Evolutionary conservation across 2,888 invertebrate genomes (phyloP).

Genomic region (Hofmannophila pseudospretella): DNA sequence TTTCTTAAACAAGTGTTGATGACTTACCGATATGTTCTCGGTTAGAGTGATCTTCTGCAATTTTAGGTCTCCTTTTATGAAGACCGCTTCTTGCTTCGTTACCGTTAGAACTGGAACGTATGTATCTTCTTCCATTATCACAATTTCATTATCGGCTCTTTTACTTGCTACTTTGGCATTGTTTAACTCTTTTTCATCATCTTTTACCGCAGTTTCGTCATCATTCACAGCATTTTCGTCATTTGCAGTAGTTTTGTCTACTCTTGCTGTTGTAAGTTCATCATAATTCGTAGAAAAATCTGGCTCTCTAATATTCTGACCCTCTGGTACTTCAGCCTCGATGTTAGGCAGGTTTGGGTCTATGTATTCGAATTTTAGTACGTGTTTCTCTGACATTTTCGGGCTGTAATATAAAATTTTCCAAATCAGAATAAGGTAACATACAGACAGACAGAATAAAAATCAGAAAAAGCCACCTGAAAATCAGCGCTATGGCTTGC

Average conservation of each 20-base stretch:
- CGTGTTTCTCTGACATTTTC: conserved; percentile 42
- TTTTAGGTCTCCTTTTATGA: conserved; percentile 52
- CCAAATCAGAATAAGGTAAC: no score
- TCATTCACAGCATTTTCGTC: conserved; percentile 22
- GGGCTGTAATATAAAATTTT: background rate
- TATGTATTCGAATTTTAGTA: conserved; percentile 29
- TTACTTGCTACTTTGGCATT: background rate
- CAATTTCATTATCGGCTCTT: background rate
- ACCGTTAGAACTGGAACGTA: conserved; percentile 50
- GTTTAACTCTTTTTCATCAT: background rate
- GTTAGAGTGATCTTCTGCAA: conserved; percentile 54
- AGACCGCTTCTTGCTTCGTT: conserved; percentile 47
- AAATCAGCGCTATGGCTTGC: no score
- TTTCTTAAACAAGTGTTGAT: conserved; percentile 58
- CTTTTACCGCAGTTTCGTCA: conserved; percentile 15
- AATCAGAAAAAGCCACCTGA: background rate
- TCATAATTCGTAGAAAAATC: conserved; percentile 3
- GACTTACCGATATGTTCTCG: conserved; percentile 58
- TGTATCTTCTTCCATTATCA: background rate
- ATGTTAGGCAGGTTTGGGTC: conserved; percentile 36
- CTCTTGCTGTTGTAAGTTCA: background rate
- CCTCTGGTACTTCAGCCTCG: conserved; percentile 47
- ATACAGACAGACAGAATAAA: no score
- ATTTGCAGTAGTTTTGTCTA: no score
- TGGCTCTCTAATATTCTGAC: conserved; percentile 37